phyloP scores from a whole-genome alignment of 2,888 invertebrate genomes.

The Cephus rjabovi region DNA sequence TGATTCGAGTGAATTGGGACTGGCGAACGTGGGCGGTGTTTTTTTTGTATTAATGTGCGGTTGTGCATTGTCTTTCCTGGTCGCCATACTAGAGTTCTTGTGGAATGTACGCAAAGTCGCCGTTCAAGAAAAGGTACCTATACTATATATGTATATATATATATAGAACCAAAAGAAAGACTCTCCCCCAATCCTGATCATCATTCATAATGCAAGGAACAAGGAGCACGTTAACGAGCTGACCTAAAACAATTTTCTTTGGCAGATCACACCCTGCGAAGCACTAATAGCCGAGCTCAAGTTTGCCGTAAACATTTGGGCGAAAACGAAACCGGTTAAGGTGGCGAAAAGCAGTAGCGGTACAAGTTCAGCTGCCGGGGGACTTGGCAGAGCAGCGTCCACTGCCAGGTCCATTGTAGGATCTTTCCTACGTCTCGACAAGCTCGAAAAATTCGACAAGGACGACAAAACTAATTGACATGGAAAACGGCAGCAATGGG shows the following conservation, averaged over 20 bases:
- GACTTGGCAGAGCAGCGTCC: slow-evolving; percentile 45
- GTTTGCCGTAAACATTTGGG: slow-evolving; percentile 80
- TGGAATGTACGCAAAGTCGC: slow-evolving; percentile 85
- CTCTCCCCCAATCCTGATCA: background rate
- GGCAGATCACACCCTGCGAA: slow-evolving; percentile 76
- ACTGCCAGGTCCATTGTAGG: slow-evolving; percentile 54
- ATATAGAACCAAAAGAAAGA: background rate
- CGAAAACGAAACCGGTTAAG: slow-evolving; percentile 78
- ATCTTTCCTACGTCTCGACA: slow-evolving; percentile 56
- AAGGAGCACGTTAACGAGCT: background rate
- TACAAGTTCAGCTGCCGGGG: slow-evolving; percentile 23
- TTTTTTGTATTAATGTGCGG: slow-evolving; percentile 87
- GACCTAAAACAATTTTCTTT: slow-evolving; percentile 31
- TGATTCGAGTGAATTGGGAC: slow-evolving; percentile 74
- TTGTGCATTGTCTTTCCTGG: slow-evolving; percentile 75
- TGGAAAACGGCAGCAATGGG: background rate
- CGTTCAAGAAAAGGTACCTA: slow-evolving; percentile 78
- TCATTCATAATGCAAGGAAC: background rate
- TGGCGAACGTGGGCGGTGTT: slow-evolving; percentile 92
- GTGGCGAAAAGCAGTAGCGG: slow-evolving; percentile 47
- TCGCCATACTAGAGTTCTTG: slow-evolving; percentile 86
- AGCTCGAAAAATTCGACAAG: slow-evolving; percentile 55
- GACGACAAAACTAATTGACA: slow-evolving; percentile 34
- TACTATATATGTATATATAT: background rate
- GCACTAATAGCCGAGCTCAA: slow-evolving; percentile 77